Evolutionary conservation across 2,797 vertebrate genomes (phyloP), one percentile per base, ranked within the genome.

Genomic region (Cephalopachus bancanus): DNA sequence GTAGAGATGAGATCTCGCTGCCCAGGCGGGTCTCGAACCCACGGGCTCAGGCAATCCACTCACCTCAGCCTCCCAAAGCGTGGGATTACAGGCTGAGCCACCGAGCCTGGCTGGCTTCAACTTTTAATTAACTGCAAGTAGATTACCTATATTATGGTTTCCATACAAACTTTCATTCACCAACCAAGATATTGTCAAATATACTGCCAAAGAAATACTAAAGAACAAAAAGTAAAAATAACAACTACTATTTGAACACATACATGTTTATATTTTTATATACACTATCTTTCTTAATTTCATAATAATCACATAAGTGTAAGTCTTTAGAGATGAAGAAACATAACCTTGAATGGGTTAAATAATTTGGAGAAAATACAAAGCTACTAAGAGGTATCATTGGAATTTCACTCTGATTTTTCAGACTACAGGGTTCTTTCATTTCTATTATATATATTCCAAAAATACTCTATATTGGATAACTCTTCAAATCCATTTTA

Each of bases 121-220:
- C 37, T 37, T 37, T 37, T 37, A 86, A 84, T 78, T 94, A 89
- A 79, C 79, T 28, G 76, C 65, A 91, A 65, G 16, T 87, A 1
- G 12, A 67, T 95, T 65, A 64, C n/a, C 20, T 55, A n/a, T 53
- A 69, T 96, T 93, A 84, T 55, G 17, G 20, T 94, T 96, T 93
- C 59, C 67, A 80, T 72, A 62, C 28, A 97, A 93, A 3, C 10
- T 60, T 97, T 92, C 19, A 24, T 60, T 95, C 59, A 93, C 53
- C 28, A 89, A 81, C 69, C 12, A 93, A 79, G 28, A 57, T 85
- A 88, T 69, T 74, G 57, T 93, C 93, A 96, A 94, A 69, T 79
- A 91, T 69, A 75, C 67, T 89, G 24, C 30, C 28, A 89, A 96
- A 89, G 53, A 86, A 88, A 37, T 91, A 78, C 37, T 85, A 30